phyloP scores from a whole-genome alignment of 2,113 vertebrate genomes.

The Brachyhypopomus gauderio region DNA sequence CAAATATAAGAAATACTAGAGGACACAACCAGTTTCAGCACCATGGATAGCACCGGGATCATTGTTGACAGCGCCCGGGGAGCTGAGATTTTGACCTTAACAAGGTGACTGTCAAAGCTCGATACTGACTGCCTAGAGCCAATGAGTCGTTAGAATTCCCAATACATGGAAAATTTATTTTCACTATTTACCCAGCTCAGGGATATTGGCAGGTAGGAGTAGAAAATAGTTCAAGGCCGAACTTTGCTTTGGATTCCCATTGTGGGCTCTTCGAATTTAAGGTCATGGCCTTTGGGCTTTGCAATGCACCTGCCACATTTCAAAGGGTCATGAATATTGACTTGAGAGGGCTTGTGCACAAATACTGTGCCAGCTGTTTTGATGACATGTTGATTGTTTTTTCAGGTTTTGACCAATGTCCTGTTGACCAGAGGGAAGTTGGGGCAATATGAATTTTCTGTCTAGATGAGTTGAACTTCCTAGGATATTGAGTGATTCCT shows the following conservation, averaged over 20 bases:
- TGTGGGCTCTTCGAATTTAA: neutral
- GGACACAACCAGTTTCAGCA: no score
- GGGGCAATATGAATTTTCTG: conserved; percentile 44
- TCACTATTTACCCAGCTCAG: neutral
- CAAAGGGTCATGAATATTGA: conserved; percentile 36
- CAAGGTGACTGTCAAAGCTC: no score
- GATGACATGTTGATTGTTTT: conserved; percentile 46
- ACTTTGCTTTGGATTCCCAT: neutral
- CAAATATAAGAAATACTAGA: no score
- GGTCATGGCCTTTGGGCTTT: neutral
- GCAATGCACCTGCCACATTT: conserved; percentile 34
- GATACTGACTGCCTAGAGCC: neutral
- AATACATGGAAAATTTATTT: neutral
- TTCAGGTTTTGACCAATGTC: conserved; percentile 29
- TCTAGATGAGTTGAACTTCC: neutral
- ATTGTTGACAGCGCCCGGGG: no score
- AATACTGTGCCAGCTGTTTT: conserved; percentile 14
- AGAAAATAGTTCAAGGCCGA: no score
- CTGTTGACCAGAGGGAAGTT: conserved; percentile 17
- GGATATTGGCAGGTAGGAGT: neutral
- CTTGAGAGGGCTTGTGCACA: conserved; percentile 36
- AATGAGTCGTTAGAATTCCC: neutral
- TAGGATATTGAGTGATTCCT: conserved; percentile 9
- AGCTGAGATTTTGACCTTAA: no score
- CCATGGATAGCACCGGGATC: no score